Evolutionary conservation across 2,113 vertebrate species (phyloP).

Genomic region (Hymenochirus boettgeri): DNA sequence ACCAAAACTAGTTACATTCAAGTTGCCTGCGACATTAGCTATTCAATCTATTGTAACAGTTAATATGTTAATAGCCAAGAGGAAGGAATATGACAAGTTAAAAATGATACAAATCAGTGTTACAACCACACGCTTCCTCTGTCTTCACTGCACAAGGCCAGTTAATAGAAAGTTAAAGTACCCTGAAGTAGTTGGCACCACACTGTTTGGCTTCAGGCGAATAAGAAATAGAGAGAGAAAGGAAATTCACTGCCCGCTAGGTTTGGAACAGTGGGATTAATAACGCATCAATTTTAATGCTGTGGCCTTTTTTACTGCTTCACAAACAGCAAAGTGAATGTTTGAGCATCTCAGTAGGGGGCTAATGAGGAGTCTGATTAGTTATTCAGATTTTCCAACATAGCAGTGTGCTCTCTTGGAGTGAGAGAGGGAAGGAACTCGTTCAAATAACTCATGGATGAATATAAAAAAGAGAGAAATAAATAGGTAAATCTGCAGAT

Average conservation of each 20-base stretch:
- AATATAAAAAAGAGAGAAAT: too few species aligned
- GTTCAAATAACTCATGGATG: neutral
- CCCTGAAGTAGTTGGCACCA: slow-evolving; percentile 45
- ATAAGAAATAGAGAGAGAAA: slow-evolving; percentile 21
- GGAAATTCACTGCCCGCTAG: slow-evolving; percentile 43
- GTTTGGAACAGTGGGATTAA: slow-evolving; percentile 63
- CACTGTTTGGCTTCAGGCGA: slow-evolving; percentile 45
- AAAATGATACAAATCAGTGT: slow-evolving; percentile 6
- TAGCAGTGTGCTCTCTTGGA: slow-evolving; percentile 60
- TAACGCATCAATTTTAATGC: slow-evolving; percentile 70
- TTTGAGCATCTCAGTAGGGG: slow-evolving; percentile 81
- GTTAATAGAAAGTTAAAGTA: slow-evolving; percentile 53
- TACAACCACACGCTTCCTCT: neutral
- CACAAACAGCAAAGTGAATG: slow-evolving; percentile 82
- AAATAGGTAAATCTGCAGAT: too few species aligned
- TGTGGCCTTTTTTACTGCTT: slow-evolving; percentile 55
- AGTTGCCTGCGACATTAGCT: too few species aligned
- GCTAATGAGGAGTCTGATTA: slow-evolving; percentile 95
- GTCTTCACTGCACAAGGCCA: neutral
- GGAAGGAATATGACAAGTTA: slow-evolving; percentile 9
- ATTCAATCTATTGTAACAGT: neutral
- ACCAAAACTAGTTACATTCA: too few species aligned
- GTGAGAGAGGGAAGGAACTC: slow-evolving; percentile 45
- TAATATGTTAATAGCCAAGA: slow-evolving; percentile 5
- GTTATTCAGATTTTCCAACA: slow-evolving; percentile 72